phyloP scores from a whole-genome alignment of 2,888 invertebrate species.

The Orthosia gracilis region DNA sequence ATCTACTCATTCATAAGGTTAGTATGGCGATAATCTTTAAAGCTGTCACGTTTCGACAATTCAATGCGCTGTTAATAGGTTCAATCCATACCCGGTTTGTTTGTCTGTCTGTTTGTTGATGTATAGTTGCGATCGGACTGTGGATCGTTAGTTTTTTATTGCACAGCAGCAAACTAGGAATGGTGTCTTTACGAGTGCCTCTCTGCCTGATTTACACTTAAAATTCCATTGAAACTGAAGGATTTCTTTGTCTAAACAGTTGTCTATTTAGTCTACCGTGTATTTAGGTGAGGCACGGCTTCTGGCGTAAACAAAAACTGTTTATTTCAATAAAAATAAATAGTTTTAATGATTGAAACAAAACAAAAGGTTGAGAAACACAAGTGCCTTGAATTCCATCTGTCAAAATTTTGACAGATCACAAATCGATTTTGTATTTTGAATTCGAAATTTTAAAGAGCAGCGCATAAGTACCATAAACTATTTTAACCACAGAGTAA shows the following conservation, averaged over 20 bases:
- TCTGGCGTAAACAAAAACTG: constrained; percentile 49
- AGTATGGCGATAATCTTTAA: constrained; percentile 78
- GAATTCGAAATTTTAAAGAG: constrained; percentile 11
- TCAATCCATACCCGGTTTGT: constrained; percentile 81
- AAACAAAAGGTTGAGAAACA: constrained; percentile 61
- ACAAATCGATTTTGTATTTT: constrained; percentile 33
- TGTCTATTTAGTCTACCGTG: constrained; percentile 70
- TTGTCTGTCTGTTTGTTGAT: constrained; percentile 78
- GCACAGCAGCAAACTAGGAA: constrained; percentile 66
- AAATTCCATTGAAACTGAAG: constrained; percentile 74
- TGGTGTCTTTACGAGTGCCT: constrained; percentile 71
- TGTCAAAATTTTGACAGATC: constrained; percentile 60
- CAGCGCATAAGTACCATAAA: background rate
- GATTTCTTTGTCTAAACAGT: constrained; percentile 79
- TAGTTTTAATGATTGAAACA: constrained; percentile 4
- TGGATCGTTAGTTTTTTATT: constrained; percentile 79
- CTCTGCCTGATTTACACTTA: constrained; percentile 70
- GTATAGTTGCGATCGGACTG: constrained; percentile 63
- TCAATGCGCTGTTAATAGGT: constrained; percentile 81
- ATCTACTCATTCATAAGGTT: constrained; percentile 72
- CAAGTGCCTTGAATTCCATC: constrained; percentile 1
- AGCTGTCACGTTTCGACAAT: constrained; percentile 86
- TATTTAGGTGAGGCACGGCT: constrained; percentile 55
- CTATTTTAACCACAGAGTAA: constrained; percentile 38
- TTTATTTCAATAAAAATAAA: constrained; percentile 32